phyloP scores from a whole-genome alignment of 2,888 invertebrate species.

The Dasysyrphus albostriatus region DNA sequence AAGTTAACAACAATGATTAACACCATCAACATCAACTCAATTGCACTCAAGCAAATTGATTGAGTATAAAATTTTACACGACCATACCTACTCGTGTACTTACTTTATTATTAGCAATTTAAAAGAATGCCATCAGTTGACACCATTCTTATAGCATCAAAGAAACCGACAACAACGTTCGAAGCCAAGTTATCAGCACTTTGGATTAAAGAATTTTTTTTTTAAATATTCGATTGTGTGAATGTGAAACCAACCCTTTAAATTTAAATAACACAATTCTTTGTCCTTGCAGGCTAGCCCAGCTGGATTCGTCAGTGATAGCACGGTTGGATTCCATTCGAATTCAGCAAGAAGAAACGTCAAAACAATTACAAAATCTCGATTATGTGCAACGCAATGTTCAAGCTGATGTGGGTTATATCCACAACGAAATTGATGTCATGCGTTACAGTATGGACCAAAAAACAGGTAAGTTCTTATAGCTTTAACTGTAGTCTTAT shows the following conservation, averaged over 20 bases:
- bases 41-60: slow-evolving; percentile 8
- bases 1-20: slow-evolving; percentile 3
- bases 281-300: slow-evolving; percentile 80
- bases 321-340: slow-evolving; percentile 83
- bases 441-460: slow-evolving; percentile 69
- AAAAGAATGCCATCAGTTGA: slow-evolving; percentile 17
- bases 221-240: slow-evolving; percentile 18
- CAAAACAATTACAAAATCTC: slow-evolving; percentile 82
- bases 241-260: background rate
- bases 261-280: background rate
- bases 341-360: slow-evolving; percentile 83
- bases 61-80: background rate
- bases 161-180: slow-evolving; percentile 10
- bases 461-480: slow-evolving; percentile 37
- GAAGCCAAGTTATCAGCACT: background rate
- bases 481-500: too few relatives aligned
- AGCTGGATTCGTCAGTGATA: slow-evolving; percentile 82
- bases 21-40: slow-evolving; percentile 16
- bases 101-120: background rate
- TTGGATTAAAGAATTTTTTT: background rate
- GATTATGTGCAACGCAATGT: slow-evolving; percentile 83
- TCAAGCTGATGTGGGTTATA: slow-evolving; percentile 81
- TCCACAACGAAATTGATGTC: slow-evolving; percentile 82
- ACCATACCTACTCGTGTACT: background rate
- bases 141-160: slow-evolving; percentile 4